phyloP scores from a whole-genome alignment of 2,113 vertebrate species.

The Pteruthius melanotis region DNA sequence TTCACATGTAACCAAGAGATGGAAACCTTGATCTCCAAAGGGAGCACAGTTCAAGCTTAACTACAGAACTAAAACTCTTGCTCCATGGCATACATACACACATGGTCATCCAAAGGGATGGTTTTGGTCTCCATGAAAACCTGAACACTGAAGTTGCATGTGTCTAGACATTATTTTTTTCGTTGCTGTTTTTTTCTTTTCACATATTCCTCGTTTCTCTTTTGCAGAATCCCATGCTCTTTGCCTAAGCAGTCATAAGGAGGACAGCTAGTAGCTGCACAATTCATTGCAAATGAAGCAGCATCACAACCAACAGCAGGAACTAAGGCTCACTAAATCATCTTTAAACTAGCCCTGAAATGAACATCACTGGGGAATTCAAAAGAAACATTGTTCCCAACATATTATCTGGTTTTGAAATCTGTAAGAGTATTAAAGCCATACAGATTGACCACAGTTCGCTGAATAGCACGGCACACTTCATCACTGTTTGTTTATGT shows the following conservation, averaged over 20 bases:
- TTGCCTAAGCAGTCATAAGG: background rate
- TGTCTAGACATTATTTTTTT: background rate
- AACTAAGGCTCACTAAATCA: background rate
- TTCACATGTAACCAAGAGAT: background rate
- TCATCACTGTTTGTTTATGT: background rate
- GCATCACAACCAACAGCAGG: background rate
- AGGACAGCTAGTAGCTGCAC: background rate
- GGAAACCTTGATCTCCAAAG: background rate
- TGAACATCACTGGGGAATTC: background rate
- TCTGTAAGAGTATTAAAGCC: background rate
- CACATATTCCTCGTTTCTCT: background rate
- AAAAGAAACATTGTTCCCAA: background rate
- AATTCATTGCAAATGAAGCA: background rate
- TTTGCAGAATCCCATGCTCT: background rate
- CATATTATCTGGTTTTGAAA: background rate
- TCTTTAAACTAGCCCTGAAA: background rate
- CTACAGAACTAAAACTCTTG: background rate
- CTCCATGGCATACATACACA: background rate
- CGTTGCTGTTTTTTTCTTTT: background rate
- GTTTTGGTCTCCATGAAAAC: background rate
- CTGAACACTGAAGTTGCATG: background rate
- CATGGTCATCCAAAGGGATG: background rate
- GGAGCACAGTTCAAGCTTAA: background rate
- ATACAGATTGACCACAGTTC: background rate
- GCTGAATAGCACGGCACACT: background rate